Evolutionary conservation across 2,113 vertebrate species (phyloP).

Genomic region (Rhynchomys soricoides): DNA sequence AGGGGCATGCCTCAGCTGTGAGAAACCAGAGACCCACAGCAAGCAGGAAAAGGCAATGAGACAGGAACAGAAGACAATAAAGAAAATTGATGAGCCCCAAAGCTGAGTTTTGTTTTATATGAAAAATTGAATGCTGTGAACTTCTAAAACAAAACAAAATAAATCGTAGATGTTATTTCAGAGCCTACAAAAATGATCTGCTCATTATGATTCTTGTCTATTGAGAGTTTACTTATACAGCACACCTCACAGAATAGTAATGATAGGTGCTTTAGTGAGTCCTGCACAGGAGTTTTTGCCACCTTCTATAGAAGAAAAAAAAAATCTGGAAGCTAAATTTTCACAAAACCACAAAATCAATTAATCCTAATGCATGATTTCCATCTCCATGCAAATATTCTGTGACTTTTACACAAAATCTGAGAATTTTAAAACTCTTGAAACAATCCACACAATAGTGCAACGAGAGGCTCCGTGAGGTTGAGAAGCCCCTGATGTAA

Average conservation of each 20-base stretch:
- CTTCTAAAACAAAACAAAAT: background rate
- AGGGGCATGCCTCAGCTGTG: background rate
- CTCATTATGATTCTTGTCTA: background rate
- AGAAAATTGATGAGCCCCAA: background rate
- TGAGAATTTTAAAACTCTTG: constrained; percentile 29
- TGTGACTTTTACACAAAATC: constrained; percentile 18
- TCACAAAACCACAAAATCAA: background rate
- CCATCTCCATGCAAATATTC: background rate
- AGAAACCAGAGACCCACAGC: background rate
- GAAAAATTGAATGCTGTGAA: background rate
- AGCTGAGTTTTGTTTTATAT: background rate
- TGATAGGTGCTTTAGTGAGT: background rate
- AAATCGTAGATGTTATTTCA: background rate
- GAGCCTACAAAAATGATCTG: background rate
- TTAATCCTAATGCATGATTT: background rate
- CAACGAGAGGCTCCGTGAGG: background rate
- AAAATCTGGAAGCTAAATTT: background rate
- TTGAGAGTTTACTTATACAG: background rate
- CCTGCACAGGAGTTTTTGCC: background rate
- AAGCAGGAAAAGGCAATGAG: background rate
- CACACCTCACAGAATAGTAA: background rate
- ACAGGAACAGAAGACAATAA: background rate
- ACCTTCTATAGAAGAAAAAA: background rate
- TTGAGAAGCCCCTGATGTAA: background rate
- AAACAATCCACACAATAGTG: background rate